Evolutionary conservation across 2,888 invertebrate genomes (phyloP), one percentile per base, ranked within the genome.

Genomic region (Drosophila kuntzei): DNA sequence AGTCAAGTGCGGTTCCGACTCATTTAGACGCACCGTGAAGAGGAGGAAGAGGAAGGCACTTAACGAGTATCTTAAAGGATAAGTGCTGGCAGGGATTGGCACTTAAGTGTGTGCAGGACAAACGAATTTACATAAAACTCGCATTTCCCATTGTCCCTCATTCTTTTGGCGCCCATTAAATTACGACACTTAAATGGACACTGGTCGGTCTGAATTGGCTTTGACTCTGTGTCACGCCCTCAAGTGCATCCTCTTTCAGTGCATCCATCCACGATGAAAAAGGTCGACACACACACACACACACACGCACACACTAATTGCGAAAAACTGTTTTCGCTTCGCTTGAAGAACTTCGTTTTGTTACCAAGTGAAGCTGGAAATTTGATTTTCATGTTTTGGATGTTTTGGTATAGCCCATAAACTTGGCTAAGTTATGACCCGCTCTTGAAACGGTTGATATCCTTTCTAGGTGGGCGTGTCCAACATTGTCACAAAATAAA

Each of bases 381-480:
- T 84, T 87, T 83, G 88, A 84, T 87, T 84, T 84, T 76, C 83
- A 64, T 84, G 84, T 87, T 87, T 87, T 82, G 76, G 78, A 87
- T 86, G 86, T 71, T 80, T 76, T 22, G 62, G 80, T 49, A 12
- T 53, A 86, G 80, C 76, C 86, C 70, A 60, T 34, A 49, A 62
- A 60, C 27, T 14, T 22, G 36, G 20, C 44, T 60, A 65, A 81
- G 67, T 76, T 76, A 76, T 60, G 37, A 5, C 37, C 32, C 54
- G 18, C 50, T 36, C 51, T 34, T 16, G 72, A 77, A 58, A 37
- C 51, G 54, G 49, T 6, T 32, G 14, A 36, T 14, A 25, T 18
- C 47, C 41, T 29, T 41, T 22, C 57, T 63, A 47, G 57, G 55
- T 69, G 71, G 70, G 43, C 54, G 64, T 27, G 58, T 14, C 62